Evolutionary conservation across 2,888 invertebrate genomes (phyloP), one percentile per base, ranked within the genome.

Genomic region (Baronia brevicornis): DNA sequence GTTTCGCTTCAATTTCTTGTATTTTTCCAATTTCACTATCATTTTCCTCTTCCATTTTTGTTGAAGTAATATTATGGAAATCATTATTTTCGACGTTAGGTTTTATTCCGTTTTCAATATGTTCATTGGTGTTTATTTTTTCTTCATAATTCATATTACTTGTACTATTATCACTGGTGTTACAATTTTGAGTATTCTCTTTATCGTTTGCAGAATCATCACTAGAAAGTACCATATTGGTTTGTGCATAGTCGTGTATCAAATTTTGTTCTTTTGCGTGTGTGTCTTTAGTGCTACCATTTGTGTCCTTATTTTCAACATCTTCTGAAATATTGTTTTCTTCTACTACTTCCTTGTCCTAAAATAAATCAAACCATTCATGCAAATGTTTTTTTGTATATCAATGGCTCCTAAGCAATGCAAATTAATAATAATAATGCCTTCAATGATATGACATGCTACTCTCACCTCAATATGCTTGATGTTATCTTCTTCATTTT

Each of bases 301-400:
- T 24, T 20, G 40, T 21, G 26, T 55, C 38, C 20, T 54, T 42
- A 7, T 53, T 36, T 26, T 41, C 38, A 26, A 36, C 34, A 37
- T 46, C 34, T 22, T 53, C 41, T 21, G 35, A 37, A 4, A 29
- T 33, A 4, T 46, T 28, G 9, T 46, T 29, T 36, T 28, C 43
- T 25, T 49, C 36, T 19, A 29, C 21, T 13, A 20, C 38, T 12
- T 39, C 29, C 17, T 36, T 40, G 22, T 39, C 75, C 79, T 80
- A 79, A 71, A 79, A 80, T 61, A 38, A 49, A 74, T 67, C 65
- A 58, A 60, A 57, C 69, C 63, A 54, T 60, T 73, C 79, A 79
- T 78, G 79, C 79, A 75, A 59, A 74, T 70, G 71, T 68, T 66
- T n/a, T n/a, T n/a, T n/a, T n/a, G n/a, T n/a, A n/a, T 56, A 54